Conservation (phyloP, 2,113 vertebrate genomes). For the Nesoenas mayeri region DNA sequence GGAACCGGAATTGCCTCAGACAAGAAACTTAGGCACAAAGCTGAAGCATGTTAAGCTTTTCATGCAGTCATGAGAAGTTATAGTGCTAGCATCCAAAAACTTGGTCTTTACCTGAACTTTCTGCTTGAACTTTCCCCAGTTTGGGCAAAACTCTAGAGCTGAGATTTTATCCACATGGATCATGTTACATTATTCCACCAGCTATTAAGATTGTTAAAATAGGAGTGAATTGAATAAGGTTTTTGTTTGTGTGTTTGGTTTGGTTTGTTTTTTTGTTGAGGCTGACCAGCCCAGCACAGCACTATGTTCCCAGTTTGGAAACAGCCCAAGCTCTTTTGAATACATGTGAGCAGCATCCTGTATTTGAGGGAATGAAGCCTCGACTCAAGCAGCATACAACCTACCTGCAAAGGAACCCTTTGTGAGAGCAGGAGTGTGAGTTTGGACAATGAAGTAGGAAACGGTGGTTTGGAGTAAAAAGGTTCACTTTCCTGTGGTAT, state of each 20-base stretch:
- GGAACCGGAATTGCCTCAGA: background rate
- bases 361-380: background rate
- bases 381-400: background rate
- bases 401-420: background rate
- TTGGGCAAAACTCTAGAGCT: background rate
- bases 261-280: background rate
- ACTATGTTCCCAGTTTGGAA: background rate
- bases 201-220: background rate
- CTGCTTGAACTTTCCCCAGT: background rate
- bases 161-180: background rate
- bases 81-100: background rate
- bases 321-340: background rate
- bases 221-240: background rate
- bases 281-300: background rate
- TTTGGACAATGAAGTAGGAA: background rate
- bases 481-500: background rate
- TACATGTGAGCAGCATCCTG: background rate
- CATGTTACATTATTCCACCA: background rate
- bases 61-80: background rate
- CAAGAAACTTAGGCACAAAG: background rate
- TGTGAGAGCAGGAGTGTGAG: background rate
- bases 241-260: background rate
- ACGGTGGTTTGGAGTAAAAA: background rate
- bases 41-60: background rate
- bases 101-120: conserved; percentile 7